Base-by-base conservation (phyloP, 2,113 vertebrate species). In the Coracopsis vasa region DNA sequence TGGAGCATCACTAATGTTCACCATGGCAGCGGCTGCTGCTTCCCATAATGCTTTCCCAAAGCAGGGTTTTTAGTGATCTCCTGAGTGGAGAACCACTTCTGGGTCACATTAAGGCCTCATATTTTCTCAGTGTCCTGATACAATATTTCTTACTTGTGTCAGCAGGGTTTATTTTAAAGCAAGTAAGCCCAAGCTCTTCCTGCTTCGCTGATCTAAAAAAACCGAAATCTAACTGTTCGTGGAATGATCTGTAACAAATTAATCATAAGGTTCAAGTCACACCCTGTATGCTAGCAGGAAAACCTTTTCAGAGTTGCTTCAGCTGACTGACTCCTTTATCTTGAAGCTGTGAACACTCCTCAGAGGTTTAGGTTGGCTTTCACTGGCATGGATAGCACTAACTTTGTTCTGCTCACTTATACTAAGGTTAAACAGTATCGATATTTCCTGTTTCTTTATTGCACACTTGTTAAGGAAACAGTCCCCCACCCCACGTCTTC, bases 401-500 rank as follows among this genome's bases (percentile, higher is more conserved):
- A 95, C 64, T 84, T 91, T 85, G 31, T 85, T 89, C 86, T 83
- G 51, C 86, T 94, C 90, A 92, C 91, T 85, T 89, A 90, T 33
- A 85, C 70, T 94, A 95, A 89, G 50, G 58, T 89, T 91, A 91
- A 84, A 89, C 47, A 60, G 41, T 70, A 92, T 83, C 12, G 16
- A 81, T 96, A 83, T 87, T 91, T 95, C 80, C 41, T 44, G 85
- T 97, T 91, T 86, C 96, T 88, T 95, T 92, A 94, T 92, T 94
- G 82, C 94, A 85, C 95, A 86, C 83, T 94, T 74, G 86, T 96
- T 95, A 62, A 96, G 88, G 92, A 92, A 97, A 96, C 91, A 90
- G 93, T 91, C 41, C 87, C 89, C n/a, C 54, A 93, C 94, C 84
- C 94, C 92, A 83, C 29, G 1, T 93, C 96, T 95, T 92, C 97